phyloP scores from a whole-genome alignment of 2,113 vertebrate species.

The Mastomys natalensis region DNA sequence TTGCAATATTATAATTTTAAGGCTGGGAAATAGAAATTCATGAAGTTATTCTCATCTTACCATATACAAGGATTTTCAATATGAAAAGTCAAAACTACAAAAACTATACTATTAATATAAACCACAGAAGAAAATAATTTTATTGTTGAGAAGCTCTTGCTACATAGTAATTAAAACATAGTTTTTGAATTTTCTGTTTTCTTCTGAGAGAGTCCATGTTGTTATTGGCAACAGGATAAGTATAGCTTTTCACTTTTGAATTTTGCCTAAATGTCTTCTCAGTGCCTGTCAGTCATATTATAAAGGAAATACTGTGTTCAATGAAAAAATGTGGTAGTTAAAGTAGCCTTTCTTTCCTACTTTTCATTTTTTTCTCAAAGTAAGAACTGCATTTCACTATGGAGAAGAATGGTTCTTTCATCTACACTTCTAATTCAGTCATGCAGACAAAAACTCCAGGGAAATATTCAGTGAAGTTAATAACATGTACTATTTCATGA shows the following conservation, averaged over 20 bases:
- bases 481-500: not conserved
- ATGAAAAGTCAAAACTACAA: not conserved
- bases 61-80: not conserved
- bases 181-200: conserved; percentile 23
- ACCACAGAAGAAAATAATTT: not conserved
- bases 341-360: not conserved
- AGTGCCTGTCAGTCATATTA: not conserved
- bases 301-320: not conserved
- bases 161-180: not conserved
- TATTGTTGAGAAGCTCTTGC: not conserved
- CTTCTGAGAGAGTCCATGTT: not conserved
- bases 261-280: not conserved
- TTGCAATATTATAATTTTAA: not conserved
- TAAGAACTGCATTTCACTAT: not conserved
- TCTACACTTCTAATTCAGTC: not conserved
- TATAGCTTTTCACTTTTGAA: not conserved
- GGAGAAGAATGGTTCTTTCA: not conserved
- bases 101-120: not conserved
- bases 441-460: not conserved
- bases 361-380: not conserved
- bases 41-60: not conserved
- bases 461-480: not conserved
- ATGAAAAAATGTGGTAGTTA: not conserved
- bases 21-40: not conserved
- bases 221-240: not conserved